Evolutionary conservation across 2,113 vertebrate species (phyloP).

Genomic region (Spea bombifrons): DNA sequence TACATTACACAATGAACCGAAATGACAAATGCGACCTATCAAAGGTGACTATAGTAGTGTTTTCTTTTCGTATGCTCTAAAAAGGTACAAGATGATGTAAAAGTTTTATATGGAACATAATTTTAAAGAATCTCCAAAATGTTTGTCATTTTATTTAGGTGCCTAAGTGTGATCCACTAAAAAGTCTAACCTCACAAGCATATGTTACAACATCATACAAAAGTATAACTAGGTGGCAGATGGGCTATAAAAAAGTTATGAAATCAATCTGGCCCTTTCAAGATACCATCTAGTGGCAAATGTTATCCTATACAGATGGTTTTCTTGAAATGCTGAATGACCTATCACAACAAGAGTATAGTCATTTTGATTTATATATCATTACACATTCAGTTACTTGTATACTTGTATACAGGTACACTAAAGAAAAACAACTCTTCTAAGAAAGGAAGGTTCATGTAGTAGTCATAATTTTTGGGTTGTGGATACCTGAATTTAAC

Average conservation of each 20-base stretch:
- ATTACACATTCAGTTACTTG: too few relatives aligned
- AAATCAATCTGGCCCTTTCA: conserved; percentile 23
- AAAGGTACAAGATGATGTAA: conserved; percentile 6
- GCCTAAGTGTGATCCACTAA: not conserved
- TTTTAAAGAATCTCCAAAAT: conserved; percentile 14
- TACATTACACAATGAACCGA: too few relatives aligned
- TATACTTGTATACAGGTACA: too few relatives aligned
- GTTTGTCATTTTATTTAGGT: conserved; percentile 23
- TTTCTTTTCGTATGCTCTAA: conserved; percentile 3
- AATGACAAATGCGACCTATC: too few relatives aligned
- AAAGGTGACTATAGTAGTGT: conserved; percentile 14
- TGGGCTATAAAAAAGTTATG: conserved; percentile 33
- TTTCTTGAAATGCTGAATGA: conserved; percentile 19
- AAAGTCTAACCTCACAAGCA: conserved; percentile 11
- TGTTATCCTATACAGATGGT: not conserved
- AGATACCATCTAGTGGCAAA: not conserved
- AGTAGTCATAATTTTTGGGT: too few relatives aligned
- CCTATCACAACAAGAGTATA: not conserved
- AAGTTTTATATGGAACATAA: conserved; percentile 12
- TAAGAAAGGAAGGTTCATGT: too few relatives aligned
- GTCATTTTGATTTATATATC: too few relatives aligned
- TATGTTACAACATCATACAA: conserved; percentile 5
- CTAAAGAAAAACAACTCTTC: too few relatives aligned
- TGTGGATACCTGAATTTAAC: too few relatives aligned
- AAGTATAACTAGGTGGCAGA: conserved; percentile 14